Conservation (phyloP, 2,797 vertebrate genomes). For the Hirundo rustica region DNA sequence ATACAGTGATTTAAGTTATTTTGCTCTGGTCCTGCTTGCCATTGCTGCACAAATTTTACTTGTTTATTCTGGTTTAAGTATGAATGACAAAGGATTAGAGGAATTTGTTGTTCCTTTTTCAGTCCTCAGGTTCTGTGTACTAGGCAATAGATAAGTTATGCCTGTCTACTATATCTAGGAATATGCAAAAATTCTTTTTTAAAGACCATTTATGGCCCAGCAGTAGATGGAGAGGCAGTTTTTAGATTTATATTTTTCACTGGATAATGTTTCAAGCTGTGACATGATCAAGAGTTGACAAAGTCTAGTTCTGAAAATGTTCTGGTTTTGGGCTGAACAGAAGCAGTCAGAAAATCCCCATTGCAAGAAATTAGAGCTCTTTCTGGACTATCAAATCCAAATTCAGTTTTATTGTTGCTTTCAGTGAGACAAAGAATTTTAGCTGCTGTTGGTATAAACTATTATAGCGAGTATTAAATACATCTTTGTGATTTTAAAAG, state of each 20-base stretch:
- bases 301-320: neutral
- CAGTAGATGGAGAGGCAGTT: neutral
- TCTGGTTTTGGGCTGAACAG: neutral
- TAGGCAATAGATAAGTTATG: neutral
- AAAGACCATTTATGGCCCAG: neutral
- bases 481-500: neutral
- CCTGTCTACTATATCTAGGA: neutral
- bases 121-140: neutral
- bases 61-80: neutral
- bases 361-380: neutral
- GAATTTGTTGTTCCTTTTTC: neutral
- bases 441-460: neutral
- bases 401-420: neutral
- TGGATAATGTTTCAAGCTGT: neutral
- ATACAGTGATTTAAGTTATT: neutral
- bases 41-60: neutral
- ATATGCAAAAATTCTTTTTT: neutral
- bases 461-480: neutral
- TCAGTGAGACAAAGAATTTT: neutral
- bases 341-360: neutral
- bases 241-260: neutral
- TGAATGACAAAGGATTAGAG: neutral
- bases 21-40: neutral
- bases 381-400: neutral
- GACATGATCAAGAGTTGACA: neutral